Evolutionary conservation across 2,888 invertebrate genomes (phyloP).

Genomic region (Adineta ricciae): DNA sequence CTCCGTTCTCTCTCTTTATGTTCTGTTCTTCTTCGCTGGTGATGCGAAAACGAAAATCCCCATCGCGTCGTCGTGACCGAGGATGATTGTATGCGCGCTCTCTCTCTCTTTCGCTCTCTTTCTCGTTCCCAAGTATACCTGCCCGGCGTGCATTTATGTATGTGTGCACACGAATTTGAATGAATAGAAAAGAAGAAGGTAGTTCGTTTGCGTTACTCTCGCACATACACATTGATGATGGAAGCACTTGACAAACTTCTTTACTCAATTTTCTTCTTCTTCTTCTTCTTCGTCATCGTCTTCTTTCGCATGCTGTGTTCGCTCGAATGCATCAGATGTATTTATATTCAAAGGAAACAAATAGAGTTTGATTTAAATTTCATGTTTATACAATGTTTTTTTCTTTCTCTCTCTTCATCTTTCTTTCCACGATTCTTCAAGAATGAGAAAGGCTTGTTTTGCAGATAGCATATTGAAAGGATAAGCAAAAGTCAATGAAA

Average conservation of each 20-base stretch:
- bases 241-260: slow-evolving; percentile 15
- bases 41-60: slow-evolving; percentile 13
- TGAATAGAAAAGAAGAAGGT: slow-evolving; percentile 13
- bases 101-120: not conserved
- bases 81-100: not conserved
- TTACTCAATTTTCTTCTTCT: slow-evolving; percentile 9
- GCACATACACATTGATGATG: not conserved
- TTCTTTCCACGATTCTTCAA: too few species aligned
- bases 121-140: slow-evolving; percentile 9
- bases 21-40: slow-evolving; percentile 12
- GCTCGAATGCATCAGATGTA: slow-evolving; percentile 4
- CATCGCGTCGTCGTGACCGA: not conserved
- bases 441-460: too few species aligned
- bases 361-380: not conserved
- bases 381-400: not conserved
- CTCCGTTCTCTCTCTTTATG: not conserved
- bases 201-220: not conserved
- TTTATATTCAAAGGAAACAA: not conserved
- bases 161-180: slow-evolving; percentile 3
- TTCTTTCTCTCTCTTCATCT: not conserved
- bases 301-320: slow-evolving; percentile 3
- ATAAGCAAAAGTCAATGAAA: not conserved
- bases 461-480: too few species aligned
- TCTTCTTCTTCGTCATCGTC: not conserved
- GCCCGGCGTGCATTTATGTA: not conserved